A percentile compares a stretch with the other conserved stretches of the same genome.
phyloP scores from a whole-genome alignment of 2,888 invertebrate genomes.

The Malachius bipustulatus region DNA sequence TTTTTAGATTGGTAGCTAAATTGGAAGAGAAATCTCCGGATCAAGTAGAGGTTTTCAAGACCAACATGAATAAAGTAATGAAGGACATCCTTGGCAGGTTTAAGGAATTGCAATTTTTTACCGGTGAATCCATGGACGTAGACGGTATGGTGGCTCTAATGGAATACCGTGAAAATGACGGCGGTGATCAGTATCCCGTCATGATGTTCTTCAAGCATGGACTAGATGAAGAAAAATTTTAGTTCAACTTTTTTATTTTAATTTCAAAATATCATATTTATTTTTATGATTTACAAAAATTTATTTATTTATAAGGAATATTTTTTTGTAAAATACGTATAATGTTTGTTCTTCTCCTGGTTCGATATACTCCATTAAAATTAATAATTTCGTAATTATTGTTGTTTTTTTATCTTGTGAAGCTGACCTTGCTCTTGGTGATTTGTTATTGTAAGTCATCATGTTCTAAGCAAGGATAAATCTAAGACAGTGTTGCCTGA shows the following conservation, averaged over 20 bases:
- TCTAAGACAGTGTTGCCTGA: no score
- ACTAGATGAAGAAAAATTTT: constrained; percentile 89
- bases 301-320: no score
- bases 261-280: constrained; percentile 16
- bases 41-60: constrained; percentile 79
- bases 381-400: no score
- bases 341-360: no score
- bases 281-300: constrained; percentile 5
- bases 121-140: constrained; percentile 85
- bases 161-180: constrained; percentile 85
- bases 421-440: no score
- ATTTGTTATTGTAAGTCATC: no score
- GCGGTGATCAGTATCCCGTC: constrained; percentile 69
- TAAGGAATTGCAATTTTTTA: constrained; percentile 86
- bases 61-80: constrained; percentile 87
- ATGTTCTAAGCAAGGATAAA: no score
- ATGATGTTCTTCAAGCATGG: constrained; percentile 96
- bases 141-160: constrained; percentile 90
- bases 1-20: constrained; percentile 59
- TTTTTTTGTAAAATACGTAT: no score
- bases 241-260: constrained; percentile 33
- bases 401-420: no score
- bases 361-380: no score
- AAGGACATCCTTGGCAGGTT: constrained; percentile 82
- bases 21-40: constrained; percentile 71